Conservation (phyloP, 2,113 vertebrate genomes). For the Protomyctophum bolini region DNA sequence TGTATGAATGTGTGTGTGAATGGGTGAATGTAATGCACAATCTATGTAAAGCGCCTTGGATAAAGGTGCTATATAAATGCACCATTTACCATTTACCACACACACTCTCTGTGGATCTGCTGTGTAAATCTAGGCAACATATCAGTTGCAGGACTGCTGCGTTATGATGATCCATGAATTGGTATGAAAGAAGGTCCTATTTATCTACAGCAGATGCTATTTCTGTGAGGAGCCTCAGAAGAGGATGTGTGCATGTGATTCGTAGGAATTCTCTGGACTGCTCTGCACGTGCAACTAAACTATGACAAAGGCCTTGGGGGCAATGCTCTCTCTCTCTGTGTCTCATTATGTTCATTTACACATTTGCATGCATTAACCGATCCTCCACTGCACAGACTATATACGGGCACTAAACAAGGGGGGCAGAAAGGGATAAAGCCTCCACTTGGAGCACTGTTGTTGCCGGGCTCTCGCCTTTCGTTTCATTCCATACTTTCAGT, state of each 20-base stretch:
- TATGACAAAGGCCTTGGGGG: not conserved
- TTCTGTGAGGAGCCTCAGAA: conserved; percentile 13
- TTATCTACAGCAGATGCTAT: conserved; percentile 36
- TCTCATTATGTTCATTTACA: not conserved
- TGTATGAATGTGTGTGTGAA: too few relatives aligned
- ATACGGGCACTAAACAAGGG: too few relatives aligned
- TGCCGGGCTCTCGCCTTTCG: too few relatives aligned
- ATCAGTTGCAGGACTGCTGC: conserved; percentile 33
- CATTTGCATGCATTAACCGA: conserved; percentile 34
- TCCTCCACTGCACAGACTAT: conserved; percentile 17
- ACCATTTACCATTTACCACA: too few relatives aligned
- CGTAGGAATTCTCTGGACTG: conserved; percentile 16
- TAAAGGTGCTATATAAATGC: too few relatives aligned
- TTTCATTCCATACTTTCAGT: too few relatives aligned
- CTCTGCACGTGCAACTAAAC: conserved; percentile 23
- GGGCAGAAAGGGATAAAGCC: too few relatives aligned
- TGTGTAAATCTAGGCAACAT: conserved; percentile 5
- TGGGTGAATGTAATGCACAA: too few relatives aligned
- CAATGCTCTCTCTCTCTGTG: not conserved
- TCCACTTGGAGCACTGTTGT: too few relatives aligned
- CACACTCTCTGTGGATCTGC: conserved; percentile 2
- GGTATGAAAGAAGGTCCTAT: not conserved
- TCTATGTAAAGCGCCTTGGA: too few relatives aligned
- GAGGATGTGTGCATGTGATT: conserved; percentile 1
- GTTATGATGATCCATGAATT: conserved; percentile 25